A percentile compares a stretch with the other conserved stretches of the same genome.
Evolutionary conservation across 2,888 invertebrate species (phyloP).

Genomic region (Arctia plantaginis): DNA sequence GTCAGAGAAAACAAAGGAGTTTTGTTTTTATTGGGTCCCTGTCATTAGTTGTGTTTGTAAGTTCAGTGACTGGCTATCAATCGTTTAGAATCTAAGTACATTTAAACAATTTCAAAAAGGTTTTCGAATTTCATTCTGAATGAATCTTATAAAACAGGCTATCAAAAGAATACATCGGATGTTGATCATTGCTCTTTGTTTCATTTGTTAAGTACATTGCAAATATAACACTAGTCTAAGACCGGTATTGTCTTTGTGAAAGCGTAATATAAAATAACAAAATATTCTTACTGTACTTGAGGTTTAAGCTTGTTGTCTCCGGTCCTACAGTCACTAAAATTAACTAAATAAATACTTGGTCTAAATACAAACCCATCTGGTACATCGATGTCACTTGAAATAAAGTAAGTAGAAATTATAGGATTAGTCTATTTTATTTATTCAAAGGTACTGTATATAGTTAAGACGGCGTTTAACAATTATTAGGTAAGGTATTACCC

Average conservation of each 20-base stretch:
- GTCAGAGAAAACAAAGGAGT: background rate
- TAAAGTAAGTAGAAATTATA: constrained; percentile 32
- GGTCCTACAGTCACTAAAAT: constrained; percentile 59
- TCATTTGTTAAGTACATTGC: background rate
- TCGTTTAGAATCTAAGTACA: background rate
- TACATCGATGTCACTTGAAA: constrained; percentile 55
- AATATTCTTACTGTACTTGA: constrained; percentile 1
- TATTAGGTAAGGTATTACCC: constrained; percentile 15
- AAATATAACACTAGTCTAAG: background rate
- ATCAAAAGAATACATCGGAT: background rate
- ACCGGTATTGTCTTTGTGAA: background rate
- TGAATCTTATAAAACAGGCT: background rate
- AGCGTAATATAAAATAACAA: background rate
- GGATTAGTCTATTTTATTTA: background rate
- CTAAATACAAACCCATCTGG: constrained; percentile 74
- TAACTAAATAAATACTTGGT: constrained; percentile 76
- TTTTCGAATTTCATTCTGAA: background rate
- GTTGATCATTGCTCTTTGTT: background rate
- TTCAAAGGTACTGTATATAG: background rate
- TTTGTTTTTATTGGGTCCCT: background rate
- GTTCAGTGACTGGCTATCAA: background rate
- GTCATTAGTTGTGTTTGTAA: background rate
- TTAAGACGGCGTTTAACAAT: background rate
- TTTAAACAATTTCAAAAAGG: background rate
- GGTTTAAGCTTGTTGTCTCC: constrained; percentile 39